phyloP scores from a whole-genome alignment of 2,797 vertebrate species.

The Onychomys arenicola region DNA sequence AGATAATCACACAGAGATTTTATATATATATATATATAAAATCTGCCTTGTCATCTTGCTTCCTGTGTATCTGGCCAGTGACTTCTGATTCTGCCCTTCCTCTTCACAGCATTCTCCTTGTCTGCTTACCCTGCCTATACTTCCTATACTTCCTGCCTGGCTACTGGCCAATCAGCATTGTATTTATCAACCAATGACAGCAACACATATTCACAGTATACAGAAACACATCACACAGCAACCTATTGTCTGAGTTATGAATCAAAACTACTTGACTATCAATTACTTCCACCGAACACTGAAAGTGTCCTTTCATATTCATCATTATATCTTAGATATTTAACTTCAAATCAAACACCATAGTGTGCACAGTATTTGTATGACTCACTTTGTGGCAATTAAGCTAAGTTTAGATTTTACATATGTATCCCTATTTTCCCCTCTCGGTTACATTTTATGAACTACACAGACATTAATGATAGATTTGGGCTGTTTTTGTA shows the following conservation, averaged over 20 bases:
- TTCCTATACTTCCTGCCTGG: no score
- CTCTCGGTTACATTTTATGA: neutral
- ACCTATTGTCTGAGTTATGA: neutral
- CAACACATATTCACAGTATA: no score
- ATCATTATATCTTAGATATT: neutral
- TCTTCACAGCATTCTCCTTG: no score
- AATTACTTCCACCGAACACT: neutral
- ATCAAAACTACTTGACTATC: neutral
- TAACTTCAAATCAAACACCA: neutral
- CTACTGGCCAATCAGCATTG: no score
- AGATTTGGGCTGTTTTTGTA: neutral
- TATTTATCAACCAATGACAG: no score
- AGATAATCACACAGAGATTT: no score
- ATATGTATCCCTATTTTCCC: neutral
- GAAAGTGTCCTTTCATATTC: neutral
- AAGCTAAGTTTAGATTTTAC: neutral
- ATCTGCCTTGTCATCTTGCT: no score
- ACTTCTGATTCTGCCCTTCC: no score
- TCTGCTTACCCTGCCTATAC: no score
- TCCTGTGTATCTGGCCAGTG: no score
- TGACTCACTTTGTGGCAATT: neutral
- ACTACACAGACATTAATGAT: neutral
- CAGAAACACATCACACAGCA: no score
- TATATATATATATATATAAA: no score
- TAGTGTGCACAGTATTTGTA: neutral